Base-by-base conservation (phyloP, 2,888 invertebrate species). In the Tenthredo amoena region DNA sequence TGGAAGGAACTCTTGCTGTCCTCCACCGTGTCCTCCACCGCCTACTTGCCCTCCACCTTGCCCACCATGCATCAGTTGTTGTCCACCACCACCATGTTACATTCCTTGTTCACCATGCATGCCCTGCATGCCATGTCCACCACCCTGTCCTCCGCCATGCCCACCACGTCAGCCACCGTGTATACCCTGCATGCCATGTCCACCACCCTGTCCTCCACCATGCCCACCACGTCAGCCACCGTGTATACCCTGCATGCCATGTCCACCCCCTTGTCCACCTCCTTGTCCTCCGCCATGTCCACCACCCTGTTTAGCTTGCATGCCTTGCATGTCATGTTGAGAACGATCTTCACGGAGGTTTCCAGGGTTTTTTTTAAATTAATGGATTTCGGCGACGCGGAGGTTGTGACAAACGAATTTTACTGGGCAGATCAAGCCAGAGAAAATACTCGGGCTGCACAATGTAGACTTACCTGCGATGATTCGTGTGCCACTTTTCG, bases 11-110 rank as follows among this genome's bases (percentile, higher is more conserved):
- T 65, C 47, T 50, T 58, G 72, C 26, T 79, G 72, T 18, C 84
- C 87, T 84, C 18, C 79, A 84, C 9, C 88, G 50, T 62, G 65
- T 79, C 58, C 68, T 6, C 58, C 86, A 5, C 83, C 83, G 7
- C 76, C 84, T 82, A 65, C 3, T 82, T 86, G 31, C 86, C 94
- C 93, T 87, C 91, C 91, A 18, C 94, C 93, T 43, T 86, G 94
- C 88, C 94, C 94, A 37, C 94, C 94, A 85, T 92, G 85, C 47
- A 85, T 94, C 86, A 94, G 94, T 21, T 94, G 94, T 87, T 65
- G 90, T 34, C 83, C 82, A 15, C 72, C 84, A 18, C 77, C 79
- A 34, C 65, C 65, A 1, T 82, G 82, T 58, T 88, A 94, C 26
- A 94, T 94, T 88, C 94, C 94, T 93, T 88, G 87, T 50, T 72